Conservation (phyloP, 2,888 invertebrate genomes). For the Callosobruchus maculatus region DNA sequence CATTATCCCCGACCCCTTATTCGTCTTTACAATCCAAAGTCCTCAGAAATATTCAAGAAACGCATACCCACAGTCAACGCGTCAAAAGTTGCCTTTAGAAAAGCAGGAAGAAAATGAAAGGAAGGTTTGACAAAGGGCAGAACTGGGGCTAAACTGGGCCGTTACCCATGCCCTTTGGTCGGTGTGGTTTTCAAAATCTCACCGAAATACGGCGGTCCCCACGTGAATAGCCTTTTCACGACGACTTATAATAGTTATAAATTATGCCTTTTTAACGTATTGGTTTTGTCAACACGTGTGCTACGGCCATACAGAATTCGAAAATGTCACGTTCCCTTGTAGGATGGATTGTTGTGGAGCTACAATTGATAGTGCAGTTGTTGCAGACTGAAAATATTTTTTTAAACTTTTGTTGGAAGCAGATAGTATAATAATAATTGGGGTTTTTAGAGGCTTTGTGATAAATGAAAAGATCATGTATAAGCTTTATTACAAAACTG, state of each 20-base stretch:
- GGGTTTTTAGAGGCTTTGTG: no score
- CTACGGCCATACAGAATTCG: not conserved
- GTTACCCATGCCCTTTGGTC: slow-evolving; percentile 27
- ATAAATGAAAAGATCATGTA: no score
- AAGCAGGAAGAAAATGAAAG: slow-evolving; percentile 13
- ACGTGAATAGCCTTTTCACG: slow-evolving; percentile 27
- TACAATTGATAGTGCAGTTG: slow-evolving; percentile 11
- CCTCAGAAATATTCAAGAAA: not conserved
- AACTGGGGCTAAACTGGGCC: slow-evolving; percentile 35
- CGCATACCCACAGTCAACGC: not conserved
- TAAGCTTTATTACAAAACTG: no score
- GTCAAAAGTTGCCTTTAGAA: not conserved
- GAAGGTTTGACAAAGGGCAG: slow-evolving; percentile 34
- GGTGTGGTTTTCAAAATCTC: slow-evolving; percentile 39
- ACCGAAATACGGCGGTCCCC: not conserved
- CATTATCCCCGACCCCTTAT: not conserved
- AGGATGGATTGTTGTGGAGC: not conserved
- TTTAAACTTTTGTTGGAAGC: not conserved
- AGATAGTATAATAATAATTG: no score
- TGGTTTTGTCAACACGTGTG: slow-evolving; percentile 47
- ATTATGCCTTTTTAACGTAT: slow-evolving; percentile 41
- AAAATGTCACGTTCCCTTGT: not conserved
- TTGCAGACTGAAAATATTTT: slow-evolving; percentile 19
- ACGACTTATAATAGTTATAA: slow-evolving; percentile 41
- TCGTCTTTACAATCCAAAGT: not conserved